Conservation (phyloP, 2,888 invertebrate species). For the Ornithoptera alexandrae region DNA sequence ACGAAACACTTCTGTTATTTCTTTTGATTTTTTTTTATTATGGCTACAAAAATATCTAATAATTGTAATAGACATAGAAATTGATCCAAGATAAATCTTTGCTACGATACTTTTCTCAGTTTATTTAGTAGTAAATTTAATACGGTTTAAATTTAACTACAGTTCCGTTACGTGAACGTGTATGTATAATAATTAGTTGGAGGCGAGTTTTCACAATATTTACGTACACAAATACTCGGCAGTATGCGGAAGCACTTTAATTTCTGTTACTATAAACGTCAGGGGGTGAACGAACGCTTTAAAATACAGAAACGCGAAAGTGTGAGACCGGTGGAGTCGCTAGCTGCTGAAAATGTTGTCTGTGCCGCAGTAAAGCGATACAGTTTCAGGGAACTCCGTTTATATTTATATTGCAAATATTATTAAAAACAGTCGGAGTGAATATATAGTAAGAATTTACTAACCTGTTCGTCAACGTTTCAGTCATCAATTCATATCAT, state of each 20-base stretch:
- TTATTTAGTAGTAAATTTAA: too few relatives aligned
- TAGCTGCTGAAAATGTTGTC: neutral
- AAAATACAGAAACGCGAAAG: conserved; percentile 2
- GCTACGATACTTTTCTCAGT: too few relatives aligned
- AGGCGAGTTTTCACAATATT: neutral
- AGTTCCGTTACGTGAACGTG: neutral
- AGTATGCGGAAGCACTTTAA: neutral
- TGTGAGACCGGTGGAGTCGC: neutral
- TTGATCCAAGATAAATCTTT: too few relatives aligned
- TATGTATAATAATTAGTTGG: neutral
- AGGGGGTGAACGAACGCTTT: neutral
- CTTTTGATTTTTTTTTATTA: too few relatives aligned
- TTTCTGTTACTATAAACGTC: conserved; percentile 4
- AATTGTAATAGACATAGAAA: too few relatives aligned
- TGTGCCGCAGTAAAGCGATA: neutral
- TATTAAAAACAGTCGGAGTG: neutral
- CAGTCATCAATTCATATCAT: neutral
- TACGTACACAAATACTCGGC: neutral
- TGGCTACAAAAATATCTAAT: too few relatives aligned
- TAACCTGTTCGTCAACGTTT: neutral
- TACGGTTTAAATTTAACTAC: neutral
- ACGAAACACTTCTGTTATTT: too few relatives aligned
- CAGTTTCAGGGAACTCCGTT: neutral
- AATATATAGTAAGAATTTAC: neutral
- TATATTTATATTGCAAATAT: neutral